phyloP scores from a whole-genome alignment of 2,888 invertebrate genomes.

The Sminthurides aquaticus region DNA sequence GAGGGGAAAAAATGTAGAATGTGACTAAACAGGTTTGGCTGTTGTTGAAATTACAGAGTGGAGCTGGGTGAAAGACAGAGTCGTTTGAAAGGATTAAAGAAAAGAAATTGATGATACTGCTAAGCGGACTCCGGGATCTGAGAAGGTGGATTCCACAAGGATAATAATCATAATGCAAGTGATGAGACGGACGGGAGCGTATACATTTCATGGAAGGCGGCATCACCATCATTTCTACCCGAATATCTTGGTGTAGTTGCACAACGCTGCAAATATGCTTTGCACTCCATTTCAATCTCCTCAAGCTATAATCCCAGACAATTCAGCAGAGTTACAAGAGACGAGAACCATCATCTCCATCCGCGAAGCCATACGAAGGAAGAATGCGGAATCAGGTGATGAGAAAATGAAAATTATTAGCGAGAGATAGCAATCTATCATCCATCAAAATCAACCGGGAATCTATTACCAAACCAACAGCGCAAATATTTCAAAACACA shows the following conservation, averaged over 20 bases:
- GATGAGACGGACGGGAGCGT: too few relatives aligned
- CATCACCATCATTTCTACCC: too few relatives aligned
- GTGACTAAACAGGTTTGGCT: constrained; percentile 23
- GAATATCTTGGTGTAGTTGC: too few relatives aligned
- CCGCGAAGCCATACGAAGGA: background rate
- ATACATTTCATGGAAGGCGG: too few relatives aligned
- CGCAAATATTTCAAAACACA: too few relatives aligned
- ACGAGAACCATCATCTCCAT: too few relatives aligned
- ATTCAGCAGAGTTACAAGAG: too few relatives aligned
- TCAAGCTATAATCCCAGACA: too few relatives aligned
- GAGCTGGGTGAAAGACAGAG: constrained; percentile 4
- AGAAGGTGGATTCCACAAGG: background rate
- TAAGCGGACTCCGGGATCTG: background rate
- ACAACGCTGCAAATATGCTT: too few relatives aligned
- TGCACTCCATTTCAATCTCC: too few relatives aligned
- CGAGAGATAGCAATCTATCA: background rate
- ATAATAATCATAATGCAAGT: background rate
- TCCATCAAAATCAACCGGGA: background rate
- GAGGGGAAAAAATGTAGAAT: constrained; percentile 24
- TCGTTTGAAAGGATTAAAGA: background rate
- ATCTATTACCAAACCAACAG: too few relatives aligned
- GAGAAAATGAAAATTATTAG: background rate
- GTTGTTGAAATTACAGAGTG: constrained; percentile 15
- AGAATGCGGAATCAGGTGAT: background rate
- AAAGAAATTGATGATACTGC: background rate